phyloP scores from a whole-genome alignment of 2,888 invertebrate genomes.

The Agriopis leucophaearia region DNA sequence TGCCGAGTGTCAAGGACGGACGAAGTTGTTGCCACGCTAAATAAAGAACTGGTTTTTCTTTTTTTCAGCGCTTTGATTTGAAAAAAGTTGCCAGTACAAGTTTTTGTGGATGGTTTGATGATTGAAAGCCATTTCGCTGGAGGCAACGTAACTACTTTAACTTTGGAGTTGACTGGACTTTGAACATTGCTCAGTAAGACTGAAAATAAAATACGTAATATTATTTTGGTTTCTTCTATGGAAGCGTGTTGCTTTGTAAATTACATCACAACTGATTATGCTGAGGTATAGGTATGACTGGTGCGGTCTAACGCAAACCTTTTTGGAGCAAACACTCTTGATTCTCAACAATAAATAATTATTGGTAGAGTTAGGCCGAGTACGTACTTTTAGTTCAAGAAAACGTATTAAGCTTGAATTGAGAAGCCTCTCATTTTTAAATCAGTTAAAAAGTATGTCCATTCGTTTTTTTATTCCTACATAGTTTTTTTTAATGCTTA shows the following conservation, averaged over 20 bases:
- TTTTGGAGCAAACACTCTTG: neutral
- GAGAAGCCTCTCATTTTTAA: too few relatives aligned
- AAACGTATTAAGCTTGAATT: too few relatives aligned
- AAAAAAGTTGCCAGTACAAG: conserved; percentile 38
- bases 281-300: neutral
- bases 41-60: conserved; percentile 42
- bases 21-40: conserved; percentile 67
- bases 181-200: neutral
- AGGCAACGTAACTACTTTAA: conserved; percentile 16
- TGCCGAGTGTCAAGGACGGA: conserved; percentile 82
- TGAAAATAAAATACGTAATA: neutral
- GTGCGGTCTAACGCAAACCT: neutral
- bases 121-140: conserved; percentile 34
- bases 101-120: conserved; percentile 27
- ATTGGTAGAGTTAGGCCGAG: too few relatives aligned
- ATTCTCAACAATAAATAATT: neutral
- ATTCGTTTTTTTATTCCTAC: too few relatives aligned
- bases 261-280: neutral
- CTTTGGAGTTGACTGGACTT: conserved; percentile 1
- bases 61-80: conserved; percentile 37
- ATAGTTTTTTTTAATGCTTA: too few relatives aligned
- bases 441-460: too few relatives aligned
- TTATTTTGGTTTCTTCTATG: neutral
- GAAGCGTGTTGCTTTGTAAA: neutral
- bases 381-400: too few relatives aligned